These are phyloP conservation scores for Scaptomyza graminum DNA, from an alignment of 1,140 invertebrate species.

Conservation along the genomic window DNA sequence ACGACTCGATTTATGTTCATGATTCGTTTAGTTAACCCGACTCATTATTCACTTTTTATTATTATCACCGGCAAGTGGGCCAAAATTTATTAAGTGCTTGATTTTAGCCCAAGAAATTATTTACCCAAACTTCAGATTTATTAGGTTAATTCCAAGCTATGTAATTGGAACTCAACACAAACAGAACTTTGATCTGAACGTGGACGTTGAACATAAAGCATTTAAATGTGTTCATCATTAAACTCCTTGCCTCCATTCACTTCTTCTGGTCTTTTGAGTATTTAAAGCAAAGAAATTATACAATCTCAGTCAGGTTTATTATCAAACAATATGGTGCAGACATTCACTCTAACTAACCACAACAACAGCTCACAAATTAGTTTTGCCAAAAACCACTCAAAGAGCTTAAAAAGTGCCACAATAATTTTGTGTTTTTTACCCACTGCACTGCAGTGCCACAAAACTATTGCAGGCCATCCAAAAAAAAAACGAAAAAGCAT, in stretches of 20 bases:
- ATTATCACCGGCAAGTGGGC: neutral
- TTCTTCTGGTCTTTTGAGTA: too few relatives aligned
- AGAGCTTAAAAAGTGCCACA: constrained; percentile 30
- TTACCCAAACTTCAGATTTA: neutral
- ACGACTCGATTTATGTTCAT: constrained; percentile 23
- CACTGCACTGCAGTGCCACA: constrained; percentile 16
- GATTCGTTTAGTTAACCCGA: constrained; percentile 20
- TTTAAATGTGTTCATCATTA: neutral
- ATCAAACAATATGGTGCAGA: neutral
- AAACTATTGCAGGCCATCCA: neutral
- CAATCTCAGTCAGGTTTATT: neutral
- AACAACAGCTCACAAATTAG: constrained; percentile 18
- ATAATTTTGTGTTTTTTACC: constrained; percentile 40
- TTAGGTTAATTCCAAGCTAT: neutral
- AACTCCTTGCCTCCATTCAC: too few relatives aligned
- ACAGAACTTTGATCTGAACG: neutral
- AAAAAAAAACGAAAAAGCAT: constrained; percentile 39
- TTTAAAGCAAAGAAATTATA: too few relatives aligned
- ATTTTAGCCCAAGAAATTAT: neutral
- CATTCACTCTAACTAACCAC: constrained; percentile 29
- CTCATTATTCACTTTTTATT: constrained; percentile 25
- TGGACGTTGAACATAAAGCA: neutral
- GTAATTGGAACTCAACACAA: neutral
- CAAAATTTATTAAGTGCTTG: neutral
- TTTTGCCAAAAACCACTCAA: constrained; percentile 18